Percentiles rank a stretch among this genome's conserved stretches.
Conservation (phyloP, 2,888 invertebrate genomes). For the Morpho helenor region DNA sequence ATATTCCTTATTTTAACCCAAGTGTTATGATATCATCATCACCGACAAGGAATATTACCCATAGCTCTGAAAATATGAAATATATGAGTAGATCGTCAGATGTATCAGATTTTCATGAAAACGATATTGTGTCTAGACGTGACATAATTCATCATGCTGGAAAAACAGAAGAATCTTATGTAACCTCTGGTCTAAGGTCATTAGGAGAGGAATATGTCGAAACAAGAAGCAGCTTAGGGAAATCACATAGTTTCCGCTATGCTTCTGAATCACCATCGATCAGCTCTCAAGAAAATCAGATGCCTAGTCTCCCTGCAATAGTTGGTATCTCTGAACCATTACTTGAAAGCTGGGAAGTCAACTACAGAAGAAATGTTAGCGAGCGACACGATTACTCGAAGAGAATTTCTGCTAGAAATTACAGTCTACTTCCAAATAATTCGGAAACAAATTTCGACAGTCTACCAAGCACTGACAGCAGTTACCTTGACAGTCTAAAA, state of each 20-base stretch:
- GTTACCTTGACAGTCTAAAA: slow-evolving; percentile 71
- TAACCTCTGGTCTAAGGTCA: slow-evolving; percentile 56
- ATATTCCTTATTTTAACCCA: slow-evolving; percentile 63
- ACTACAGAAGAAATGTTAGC: slow-evolving; percentile 66
- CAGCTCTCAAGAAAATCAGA: slow-evolving; percentile 70
- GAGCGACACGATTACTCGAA: slow-evolving; percentile 63
- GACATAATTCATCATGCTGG: slow-evolving; percentile 46
- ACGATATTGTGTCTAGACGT: slow-evolving; percentile 48
- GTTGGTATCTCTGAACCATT: slow-evolving; percentile 74
- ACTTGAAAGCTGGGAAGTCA: slow-evolving; percentile 74
- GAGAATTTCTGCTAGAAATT: slow-evolving; percentile 65
- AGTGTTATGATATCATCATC: slow-evolving; percentile 57
- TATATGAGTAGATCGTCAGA: slow-evolving; percentile 56
- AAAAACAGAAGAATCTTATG: slow-evolving; percentile 61
- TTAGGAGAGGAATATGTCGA: slow-evolving; percentile 68
- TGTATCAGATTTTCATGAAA: slow-evolving; percentile 57
- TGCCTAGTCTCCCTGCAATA: slow-evolving; percentile 74
- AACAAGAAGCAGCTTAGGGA: slow-evolving; percentile 80
- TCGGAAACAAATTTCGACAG: slow-evolving; percentile 66
- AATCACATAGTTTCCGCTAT: slow-evolving; percentile 85
- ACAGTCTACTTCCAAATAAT: slow-evolving; percentile 50
- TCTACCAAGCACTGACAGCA: slow-evolving; percentile 69
- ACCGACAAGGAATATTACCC: slow-evolving; percentile 60
- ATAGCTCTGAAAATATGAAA: slow-evolving; percentile 66
- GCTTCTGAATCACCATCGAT: slow-evolving; percentile 73